Base-by-base conservation (phyloP, 2,113 vertebrate species). In the Jaculus jaculus region DNA sequence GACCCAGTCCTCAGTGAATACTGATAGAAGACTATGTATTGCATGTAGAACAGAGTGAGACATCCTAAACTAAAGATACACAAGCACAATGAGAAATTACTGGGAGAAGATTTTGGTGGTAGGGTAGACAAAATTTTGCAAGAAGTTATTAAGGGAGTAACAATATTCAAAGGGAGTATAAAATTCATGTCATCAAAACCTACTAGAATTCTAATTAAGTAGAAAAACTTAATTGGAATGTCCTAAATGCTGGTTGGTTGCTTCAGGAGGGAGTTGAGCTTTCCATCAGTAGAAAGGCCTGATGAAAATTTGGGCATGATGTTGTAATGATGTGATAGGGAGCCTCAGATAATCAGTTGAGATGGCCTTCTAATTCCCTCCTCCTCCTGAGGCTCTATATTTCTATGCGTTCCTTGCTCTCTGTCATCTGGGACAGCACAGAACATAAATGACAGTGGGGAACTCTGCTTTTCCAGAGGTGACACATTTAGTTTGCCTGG, bases 111-210 rank as follows among this genome's bases (percentile, higher is more conserved):
- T 39, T n/a, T 24, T n/a, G 54, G 17, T 61, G 11, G 5, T 61
- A 39, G 34, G 34, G 7, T 34, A 89, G 37, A 42, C 42, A 87
- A 47, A 75, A 63, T n/a, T 18, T 75, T 71, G 3, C 7, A 8
- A 3, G 9, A 15, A 65, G 18, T 71, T 10, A 42, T 51, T 54
- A 54, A 20, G 16, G 8, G 34, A 72, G 72, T 8, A 47, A 47
- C 42, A 47, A 47, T 47, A 63, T 60, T 28, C 26, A 30, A 66
- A 7, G 21, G 20, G 65, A 26, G 28, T 60, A 12, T 37, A 73
- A 71, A 94, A 78, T 77, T 82, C 17, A 77, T 80, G 39, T 75
- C n/a, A 81, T 87, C 81, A 71, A 71, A 75, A 68, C 81, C 28
- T n/a, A 77, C 7, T 17, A 80, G 12, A 91, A 77, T 95, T 87